Evolutionary conservation across 2,888 invertebrate genomes (phyloP), one percentile per base, ranked within the genome.

Genomic region (Polydrusus tereticollis): DNA sequence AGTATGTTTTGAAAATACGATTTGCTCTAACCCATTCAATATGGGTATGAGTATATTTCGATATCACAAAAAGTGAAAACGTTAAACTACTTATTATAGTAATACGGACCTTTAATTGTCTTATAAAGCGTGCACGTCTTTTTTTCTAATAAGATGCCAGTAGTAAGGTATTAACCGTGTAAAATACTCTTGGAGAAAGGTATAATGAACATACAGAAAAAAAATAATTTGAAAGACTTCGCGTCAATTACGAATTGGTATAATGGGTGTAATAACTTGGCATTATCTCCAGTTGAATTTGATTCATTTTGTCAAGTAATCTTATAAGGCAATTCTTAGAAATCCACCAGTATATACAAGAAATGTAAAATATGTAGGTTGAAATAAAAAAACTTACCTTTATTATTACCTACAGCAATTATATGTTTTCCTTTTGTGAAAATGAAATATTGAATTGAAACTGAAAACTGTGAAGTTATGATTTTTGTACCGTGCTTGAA

Each of bases 121-220:
- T 41, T 41, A 14, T 16, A 16, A 41, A 41, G 16, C 16, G 2
- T 12, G 41, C 41, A 41, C 16, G 16, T 14, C n/a, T 41, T 41
- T 14, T 16, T 41, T 41, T 16, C 16, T n/a, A 41, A 41, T 16
- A 16, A 41, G 1, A 41, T 16, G 16, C 26, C 18, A 64, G 63
- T 29, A 50, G n/a, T n/a, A 64, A 26, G 23, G 58, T 58, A 20
- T 58, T 66, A 45, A 55, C 58, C 47, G 38, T 58, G 58, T 45
- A 58, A 65, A 29, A 14, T 43, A 20, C 33, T 20, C 45, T 20
- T 29, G 59, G 68, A 68, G 68, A 68, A 68, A 68, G 68, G 63
- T 64, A 47, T 68, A 68, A 68, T 58, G 68, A 68, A 68, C 68
- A 68, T 26, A 50, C 50, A 59, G 47, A 60, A 10, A 68, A 68